Evolutionary conservation across 2,888 invertebrate species (phyloP), one percentile per base, ranked within the genome.

Genomic region (Zhengitettix transpicula): DNA sequence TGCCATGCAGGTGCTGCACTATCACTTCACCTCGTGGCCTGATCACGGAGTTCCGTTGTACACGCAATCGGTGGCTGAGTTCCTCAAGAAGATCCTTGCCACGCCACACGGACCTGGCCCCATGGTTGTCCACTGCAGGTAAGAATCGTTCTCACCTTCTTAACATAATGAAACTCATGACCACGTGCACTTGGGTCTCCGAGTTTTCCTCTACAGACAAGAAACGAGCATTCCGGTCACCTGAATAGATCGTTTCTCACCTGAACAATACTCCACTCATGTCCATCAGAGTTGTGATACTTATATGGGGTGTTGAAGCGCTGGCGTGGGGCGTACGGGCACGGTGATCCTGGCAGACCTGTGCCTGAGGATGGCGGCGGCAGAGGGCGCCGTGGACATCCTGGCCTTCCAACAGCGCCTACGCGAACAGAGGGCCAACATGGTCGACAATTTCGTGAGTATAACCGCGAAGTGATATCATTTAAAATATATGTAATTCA

Each of bases 261-360:
- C 28, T 28, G 28, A 5, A 5, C 28, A 2, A 28, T 28, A 28
- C 28, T 7, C 28, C 28, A 7, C 7, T 28, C 28, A 28, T 7
- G 2, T 28, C 7, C 28, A 28, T 28, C 28, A 28, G 28, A n/a
- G n/a, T n/a, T n/a, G n/a, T n/a, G n/a, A 28, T 7, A 28, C 28
- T 28, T n/a, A n/a, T n/a, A n/a, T 28, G 28, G 28, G 28, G 7
- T 28, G 28, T 28, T 28, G 16, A 63, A 72, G 79, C 68, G 81
- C 80, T 60, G 81, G 82, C 5, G 79, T 81, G 17, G 81, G 81
- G 1, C 72, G 81, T 63, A 81, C 82, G 10, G 82, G 82, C 11
- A 81, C 80, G 1, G 74, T 81, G 40, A 76, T 81, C 58, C 71
- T 81, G n/a, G 76, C 78, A 62, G 81, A 82, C 65, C 75, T 78